Base-by-base conservation (phyloP, 2,888 invertebrate genomes). In the Tinea pellionella region DNA sequence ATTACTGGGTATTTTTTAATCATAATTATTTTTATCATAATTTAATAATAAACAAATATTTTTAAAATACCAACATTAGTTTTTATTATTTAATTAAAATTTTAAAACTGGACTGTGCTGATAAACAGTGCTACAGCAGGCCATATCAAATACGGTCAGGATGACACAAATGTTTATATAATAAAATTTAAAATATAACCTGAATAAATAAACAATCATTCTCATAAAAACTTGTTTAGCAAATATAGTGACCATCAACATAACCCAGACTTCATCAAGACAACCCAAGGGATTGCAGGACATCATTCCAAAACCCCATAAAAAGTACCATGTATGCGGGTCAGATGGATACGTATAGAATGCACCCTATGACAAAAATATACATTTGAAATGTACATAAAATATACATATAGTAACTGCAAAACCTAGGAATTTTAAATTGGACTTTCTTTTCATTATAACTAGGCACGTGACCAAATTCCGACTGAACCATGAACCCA, bases 161-260 rank as follows among this genome's bases (percentile, higher is more conserved):
- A 6, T 24, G 9, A 37, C 37, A 30, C 4, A 30, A 30, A 30
- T 30, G 30, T 30, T 30, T 30, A 30, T 30, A 42, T 42, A 42
- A 42, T 7, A n/a, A 42, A 13, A 13, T 12, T 9, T 42, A 41
- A 15, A 47, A 47, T 24, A 16, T 53, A 12, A 53, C 53, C 53
- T 53, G 51, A 59, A 59, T 16, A 59, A 3, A 42, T 29, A 57
- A 24, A 57, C 15, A 16, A 30, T 11, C n/a, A 56, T 65, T 67
- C 89, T 89, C 67, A 85, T 87, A 61, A 78, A 62, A 41, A 89
- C 69, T 65, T 89, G 88, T 69, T 90, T 90, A 13, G 89, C 86
- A 47, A 89, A 75, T 83, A 90, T 88, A 63, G 89, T 88, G 60
- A 89, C 85, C 13, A 87, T 79, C 59, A 91, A 70, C 65, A 90